Conservation (phyloP, 2,888 invertebrate genomes). For the Pristionchus mayeri region DNA sequence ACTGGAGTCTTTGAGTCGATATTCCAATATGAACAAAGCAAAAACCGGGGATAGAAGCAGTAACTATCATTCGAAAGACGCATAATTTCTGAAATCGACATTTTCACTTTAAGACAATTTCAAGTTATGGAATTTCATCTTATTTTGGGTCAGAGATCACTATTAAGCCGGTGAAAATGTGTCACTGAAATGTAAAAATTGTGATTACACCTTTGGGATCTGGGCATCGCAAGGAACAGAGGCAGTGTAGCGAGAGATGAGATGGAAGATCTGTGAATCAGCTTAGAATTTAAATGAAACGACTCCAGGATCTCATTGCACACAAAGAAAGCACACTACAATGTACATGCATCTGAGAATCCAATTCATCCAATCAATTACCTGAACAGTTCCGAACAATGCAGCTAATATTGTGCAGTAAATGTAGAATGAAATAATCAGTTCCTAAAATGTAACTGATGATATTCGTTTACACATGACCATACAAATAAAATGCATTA, state of each 20-base stretch:
- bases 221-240: background rate
- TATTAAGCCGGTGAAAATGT: too few relatives aligned
- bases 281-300: background rate
- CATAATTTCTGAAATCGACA: too few relatives aligned
- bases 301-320: background rate
- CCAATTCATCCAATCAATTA: background rate
- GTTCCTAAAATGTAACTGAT: conserved; percentile 2
- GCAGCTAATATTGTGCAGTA: background rate
- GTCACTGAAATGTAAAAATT: background rate
- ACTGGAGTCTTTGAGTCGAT: too few relatives aligned
- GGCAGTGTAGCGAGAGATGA: background rate
- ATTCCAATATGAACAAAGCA: too few relatives aligned
- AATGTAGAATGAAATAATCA: background rate
- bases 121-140: too few relatives aligned
- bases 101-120: too few relatives aligned
- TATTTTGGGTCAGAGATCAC: too few relatives aligned
- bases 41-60: too few relatives aligned
- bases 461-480: too few relatives aligned
- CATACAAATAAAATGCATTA: too few relatives aligned
- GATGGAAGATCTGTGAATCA: background rate
- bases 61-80: too few relatives aligned
- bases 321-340: background rate
- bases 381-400: background rate
- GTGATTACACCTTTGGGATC: background rate
- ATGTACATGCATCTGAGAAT: too few relatives aligned